Percentiles rank a stretch among this genome's conserved stretches.
Evolutionary conservation across 2,888 invertebrate species (phyloP).

Genomic region (Ophion ventricosus): DNA sequence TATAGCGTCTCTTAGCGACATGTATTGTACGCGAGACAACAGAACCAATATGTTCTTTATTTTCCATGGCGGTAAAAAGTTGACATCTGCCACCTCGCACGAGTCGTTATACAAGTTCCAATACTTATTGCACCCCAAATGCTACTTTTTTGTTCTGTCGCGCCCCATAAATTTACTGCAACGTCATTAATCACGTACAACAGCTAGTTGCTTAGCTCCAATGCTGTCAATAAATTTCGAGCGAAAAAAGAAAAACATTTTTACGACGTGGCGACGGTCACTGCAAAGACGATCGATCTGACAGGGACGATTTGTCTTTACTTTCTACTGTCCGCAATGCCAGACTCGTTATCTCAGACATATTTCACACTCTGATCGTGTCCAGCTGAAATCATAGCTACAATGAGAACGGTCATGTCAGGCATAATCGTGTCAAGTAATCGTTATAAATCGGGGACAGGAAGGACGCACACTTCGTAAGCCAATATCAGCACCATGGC

Average conservation of each 20-base stretch:
- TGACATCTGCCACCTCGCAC: neutral
- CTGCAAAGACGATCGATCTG: neutral
- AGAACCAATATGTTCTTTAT: conserved; percentile 42
- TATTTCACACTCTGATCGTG: neutral
- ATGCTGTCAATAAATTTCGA: neutral
- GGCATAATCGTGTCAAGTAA: neutral
- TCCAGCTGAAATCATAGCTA: neutral
- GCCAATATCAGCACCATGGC: neutral
- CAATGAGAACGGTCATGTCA: neutral
- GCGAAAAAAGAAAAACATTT: neutral
- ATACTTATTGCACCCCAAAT: neutral
- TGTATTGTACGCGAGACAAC: neutral
- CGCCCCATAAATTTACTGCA: neutral
- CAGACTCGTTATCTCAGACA: neutral
- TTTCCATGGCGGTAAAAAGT: conserved; percentile 3
- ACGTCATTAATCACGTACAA: neutral
- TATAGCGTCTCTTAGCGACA: neutral
- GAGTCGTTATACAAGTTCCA: neutral
- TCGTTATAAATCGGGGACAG: neutral
- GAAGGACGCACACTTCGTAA: neutral
- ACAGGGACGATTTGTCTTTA: neutral
- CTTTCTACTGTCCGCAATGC: neutral
- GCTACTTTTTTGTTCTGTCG: neutral
- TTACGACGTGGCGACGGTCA: neutral
- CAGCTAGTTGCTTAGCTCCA: neutral